Evolutionary conservation across 2,797 vertebrate genomes (phyloP).

Genomic region (Enteromius argenteus): DNA sequence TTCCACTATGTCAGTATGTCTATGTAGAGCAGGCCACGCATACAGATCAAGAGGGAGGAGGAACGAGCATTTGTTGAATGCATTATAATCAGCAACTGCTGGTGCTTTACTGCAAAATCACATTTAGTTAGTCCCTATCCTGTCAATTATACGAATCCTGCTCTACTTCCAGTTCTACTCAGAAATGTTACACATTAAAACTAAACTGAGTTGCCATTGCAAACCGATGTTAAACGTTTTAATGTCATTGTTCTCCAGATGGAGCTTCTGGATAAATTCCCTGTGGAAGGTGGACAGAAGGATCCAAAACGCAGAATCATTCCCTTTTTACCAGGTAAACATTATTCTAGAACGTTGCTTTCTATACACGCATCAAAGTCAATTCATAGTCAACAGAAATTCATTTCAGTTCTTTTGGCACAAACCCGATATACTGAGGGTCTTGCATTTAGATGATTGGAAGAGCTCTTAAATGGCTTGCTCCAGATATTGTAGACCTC

Average conservation of each 20-base stretch:
- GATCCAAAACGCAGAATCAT: slow-evolving; percentile 98
- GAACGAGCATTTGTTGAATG: slow-evolving; percentile 73
- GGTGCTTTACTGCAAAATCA: not conserved
- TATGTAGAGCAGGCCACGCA: slow-evolving; percentile 60
- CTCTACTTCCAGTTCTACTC: not conserved
- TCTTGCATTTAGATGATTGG: not conserved
- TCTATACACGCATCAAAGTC: not conserved
- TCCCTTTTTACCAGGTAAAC: slow-evolving; percentile 94
- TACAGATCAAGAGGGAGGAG: slow-evolving; percentile 61
- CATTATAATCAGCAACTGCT: slow-evolving; percentile 67
- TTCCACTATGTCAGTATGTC: slow-evolving; percentile 76
- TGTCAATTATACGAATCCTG: not conserved
- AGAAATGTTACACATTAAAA: not conserved
- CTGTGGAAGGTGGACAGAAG: slow-evolving; percentile 98
- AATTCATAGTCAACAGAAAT: not conserved
- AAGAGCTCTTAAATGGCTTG: not conserved
- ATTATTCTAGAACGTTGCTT: slow-evolving; percentile 24
- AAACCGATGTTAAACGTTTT: slow-evolving; percentile 28
- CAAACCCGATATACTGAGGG: not conserved
- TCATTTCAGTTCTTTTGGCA: not conserved
- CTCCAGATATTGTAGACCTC: not conserved
- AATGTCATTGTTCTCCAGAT: slow-evolving; percentile 82
- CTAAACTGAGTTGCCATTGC: not conserved
- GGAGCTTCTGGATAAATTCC: slow-evolving; percentile 99
- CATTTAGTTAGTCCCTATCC: not conserved